Percentiles rank a stretch among this genome's conserved stretches.
These are phyloP conservation scores for Furnarius figulus DNA, from an alignment of 2,113 vertebrate genomes.

Conservation along the genomic window DNA sequence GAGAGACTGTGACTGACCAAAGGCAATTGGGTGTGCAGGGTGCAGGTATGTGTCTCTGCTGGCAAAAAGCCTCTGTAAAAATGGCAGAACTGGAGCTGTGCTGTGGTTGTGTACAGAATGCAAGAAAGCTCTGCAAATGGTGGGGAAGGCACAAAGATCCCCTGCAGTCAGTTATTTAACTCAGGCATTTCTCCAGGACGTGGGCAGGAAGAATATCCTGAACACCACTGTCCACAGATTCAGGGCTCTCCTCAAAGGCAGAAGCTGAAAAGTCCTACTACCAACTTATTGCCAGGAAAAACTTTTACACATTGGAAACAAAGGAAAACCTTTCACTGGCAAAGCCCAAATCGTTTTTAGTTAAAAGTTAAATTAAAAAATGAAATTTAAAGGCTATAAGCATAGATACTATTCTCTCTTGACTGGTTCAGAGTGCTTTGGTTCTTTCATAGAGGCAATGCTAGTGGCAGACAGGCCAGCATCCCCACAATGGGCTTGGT, in stretches of 20 bases:
- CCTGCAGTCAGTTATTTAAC: neutral
- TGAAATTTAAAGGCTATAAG: neutral
- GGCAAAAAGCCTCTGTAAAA: neutral
- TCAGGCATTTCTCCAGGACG: neutral
- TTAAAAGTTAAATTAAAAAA: neutral
- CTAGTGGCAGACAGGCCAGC: neutral
- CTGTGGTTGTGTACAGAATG: neutral
- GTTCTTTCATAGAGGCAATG: neutral
- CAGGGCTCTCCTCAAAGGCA: neutral
- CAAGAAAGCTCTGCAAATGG: neutral
- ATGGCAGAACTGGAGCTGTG: neutral
- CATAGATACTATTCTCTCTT: neutral
- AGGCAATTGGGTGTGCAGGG: no score
- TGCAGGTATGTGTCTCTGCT: accelerated
- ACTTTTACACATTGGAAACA: neutral
- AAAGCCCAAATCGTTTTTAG: neutral
- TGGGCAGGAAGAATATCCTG: neutral
- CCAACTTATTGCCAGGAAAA: neutral
- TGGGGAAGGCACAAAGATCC: neutral
- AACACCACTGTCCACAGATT: neutral
- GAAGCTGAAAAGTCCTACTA: neutral
- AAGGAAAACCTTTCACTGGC: neutral
- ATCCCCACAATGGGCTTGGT: neutral
- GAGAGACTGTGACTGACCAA: neutral
- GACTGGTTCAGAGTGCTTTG: neutral